These are phyloP conservation scores for Noctua janthe DNA, from an alignment of 2,888 invertebrate genomes.

Conservation along the genomic window DNA sequence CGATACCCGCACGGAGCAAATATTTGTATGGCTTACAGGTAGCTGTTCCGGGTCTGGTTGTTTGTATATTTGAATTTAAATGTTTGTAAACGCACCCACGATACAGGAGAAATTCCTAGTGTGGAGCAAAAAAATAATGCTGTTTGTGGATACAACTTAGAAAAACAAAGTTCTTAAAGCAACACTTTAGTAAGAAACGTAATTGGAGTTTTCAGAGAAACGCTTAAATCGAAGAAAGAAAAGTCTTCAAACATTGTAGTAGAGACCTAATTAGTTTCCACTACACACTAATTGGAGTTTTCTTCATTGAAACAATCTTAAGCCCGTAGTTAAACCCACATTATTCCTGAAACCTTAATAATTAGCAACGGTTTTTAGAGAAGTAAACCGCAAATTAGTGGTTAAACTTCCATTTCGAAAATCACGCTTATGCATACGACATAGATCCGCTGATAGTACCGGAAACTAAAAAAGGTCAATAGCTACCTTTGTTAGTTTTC, in stretches of 20 bases:
- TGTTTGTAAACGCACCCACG: too few species aligned
- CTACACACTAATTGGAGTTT: slow-evolving; percentile 42
- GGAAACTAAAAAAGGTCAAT: too few species aligned
- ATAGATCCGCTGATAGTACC: not conserved
- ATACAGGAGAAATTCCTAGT: too few species aligned
- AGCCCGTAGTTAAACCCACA: not conserved
- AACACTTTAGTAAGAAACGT: slow-evolving; percentile 3
- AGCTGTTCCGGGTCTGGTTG: too few species aligned
- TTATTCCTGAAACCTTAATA: not conserved
- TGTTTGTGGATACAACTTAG: too few species aligned
- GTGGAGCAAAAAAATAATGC: too few species aligned
- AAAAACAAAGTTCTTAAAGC: not conserved
- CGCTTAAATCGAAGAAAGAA: slow-evolving; percentile 2
- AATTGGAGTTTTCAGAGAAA: slow-evolving; percentile 28
- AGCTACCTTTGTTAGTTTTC: not conserved
- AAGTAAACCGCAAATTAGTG: not conserved
- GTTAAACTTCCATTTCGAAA: not conserved
- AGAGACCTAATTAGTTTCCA: slow-evolving; percentile 36
- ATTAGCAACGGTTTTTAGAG: not conserved
- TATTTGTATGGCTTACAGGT: too few species aligned
- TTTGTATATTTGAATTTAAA: too few species aligned
- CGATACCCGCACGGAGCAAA: too few species aligned
- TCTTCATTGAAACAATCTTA: slow-evolving; percentile 1
- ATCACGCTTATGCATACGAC: not conserved
- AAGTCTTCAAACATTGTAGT: slow-evolving; percentile 27